Evolutionary conservation across 2,113 vertebrate genomes (phyloP).

Genomic region (Poicephalus gulielmi): DNA sequence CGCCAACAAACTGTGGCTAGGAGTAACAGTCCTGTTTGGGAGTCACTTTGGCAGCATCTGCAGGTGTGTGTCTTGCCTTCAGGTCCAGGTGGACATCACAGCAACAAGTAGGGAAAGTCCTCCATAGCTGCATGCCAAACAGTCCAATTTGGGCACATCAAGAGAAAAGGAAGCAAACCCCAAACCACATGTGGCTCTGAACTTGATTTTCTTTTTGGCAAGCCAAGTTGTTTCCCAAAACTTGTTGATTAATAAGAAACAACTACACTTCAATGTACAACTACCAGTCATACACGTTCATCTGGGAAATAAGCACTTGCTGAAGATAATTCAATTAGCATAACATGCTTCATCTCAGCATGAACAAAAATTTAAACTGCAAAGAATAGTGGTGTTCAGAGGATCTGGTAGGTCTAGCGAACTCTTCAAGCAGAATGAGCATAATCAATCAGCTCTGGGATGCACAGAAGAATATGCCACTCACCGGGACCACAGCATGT

Average conservation of each 20-base stretch:
- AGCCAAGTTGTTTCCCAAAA: neutral
- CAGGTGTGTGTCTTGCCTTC: neutral
- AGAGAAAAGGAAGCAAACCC: neutral
- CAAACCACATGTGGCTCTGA: neutral
- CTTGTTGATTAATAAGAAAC: neutral
- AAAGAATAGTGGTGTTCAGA: neutral
- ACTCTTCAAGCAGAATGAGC: neutral
- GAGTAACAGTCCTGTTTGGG: neutral
- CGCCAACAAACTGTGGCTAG: neutral
- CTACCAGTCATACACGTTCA: fast-evolving
- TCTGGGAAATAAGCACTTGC: neutral
- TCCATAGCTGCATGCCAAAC: fast-evolving
- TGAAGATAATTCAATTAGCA: neutral
- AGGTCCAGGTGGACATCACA: neutral
- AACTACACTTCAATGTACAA: neutral
- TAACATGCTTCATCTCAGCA: neutral
- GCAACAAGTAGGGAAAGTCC: neutral
- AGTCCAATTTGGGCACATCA: neutral
- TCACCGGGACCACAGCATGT: neutral
- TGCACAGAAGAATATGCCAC: neutral
- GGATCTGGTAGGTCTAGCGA: neutral
- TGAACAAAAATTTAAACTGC: neutral
- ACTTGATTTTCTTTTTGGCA: neutral
- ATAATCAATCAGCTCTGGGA: fast-evolving
- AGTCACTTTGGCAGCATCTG: neutral